Percentiles rank a stretch among this genome's conserved stretches.
Evolutionary conservation across 2,888 invertebrate genomes (phyloP).

Genomic region (Azorinus chamasolen): DNA sequence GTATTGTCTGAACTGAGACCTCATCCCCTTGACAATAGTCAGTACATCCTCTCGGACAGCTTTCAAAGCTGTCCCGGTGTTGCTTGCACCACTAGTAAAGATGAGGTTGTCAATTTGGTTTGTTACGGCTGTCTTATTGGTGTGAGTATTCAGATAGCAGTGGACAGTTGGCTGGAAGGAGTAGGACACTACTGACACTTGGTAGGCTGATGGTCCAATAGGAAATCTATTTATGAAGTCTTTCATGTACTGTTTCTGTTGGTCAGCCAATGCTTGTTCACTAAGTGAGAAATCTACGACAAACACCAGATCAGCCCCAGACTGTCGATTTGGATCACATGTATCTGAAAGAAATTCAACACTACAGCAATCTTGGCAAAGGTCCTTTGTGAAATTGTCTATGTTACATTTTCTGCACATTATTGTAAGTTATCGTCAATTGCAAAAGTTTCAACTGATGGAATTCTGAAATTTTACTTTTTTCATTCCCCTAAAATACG

Average conservation of each 20-base stretch:
- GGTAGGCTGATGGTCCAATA: conserved; percentile 22
- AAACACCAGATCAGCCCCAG: conserved; percentile 6
- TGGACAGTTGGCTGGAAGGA: conserved; percentile 21
- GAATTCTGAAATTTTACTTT: too few relatives aligned
- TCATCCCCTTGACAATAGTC: not conserved
- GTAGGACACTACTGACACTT: conserved; percentile 18
- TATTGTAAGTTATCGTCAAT: too few relatives aligned
- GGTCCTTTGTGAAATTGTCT: too few relatives aligned
- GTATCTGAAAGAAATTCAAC: conserved; percentile 7
- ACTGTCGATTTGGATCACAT: not conserved
- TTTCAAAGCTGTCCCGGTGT: conserved; percentile 14
- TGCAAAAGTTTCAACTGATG: too few relatives aligned
- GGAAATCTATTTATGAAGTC: conserved; percentile 23
- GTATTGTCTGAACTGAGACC: conserved; percentile 1
- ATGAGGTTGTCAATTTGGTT: conserved; percentile 7
- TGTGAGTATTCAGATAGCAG: conserved; percentile 12
- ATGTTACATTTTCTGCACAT: too few relatives aligned
- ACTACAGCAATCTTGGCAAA: too few relatives aligned
- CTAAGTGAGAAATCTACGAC: conserved; percentile 2
- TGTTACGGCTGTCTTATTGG: not conserved
- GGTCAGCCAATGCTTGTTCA: not conserved
- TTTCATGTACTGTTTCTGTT: conserved; percentile 24
- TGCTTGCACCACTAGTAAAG: conserved; percentile 13
- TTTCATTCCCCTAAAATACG: too few relatives aligned
- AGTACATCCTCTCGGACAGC: conserved; percentile 3